Evolutionary conservation across 2,888 invertebrate genomes (phyloP).

Genomic region (Eulithis prunata): DNA sequence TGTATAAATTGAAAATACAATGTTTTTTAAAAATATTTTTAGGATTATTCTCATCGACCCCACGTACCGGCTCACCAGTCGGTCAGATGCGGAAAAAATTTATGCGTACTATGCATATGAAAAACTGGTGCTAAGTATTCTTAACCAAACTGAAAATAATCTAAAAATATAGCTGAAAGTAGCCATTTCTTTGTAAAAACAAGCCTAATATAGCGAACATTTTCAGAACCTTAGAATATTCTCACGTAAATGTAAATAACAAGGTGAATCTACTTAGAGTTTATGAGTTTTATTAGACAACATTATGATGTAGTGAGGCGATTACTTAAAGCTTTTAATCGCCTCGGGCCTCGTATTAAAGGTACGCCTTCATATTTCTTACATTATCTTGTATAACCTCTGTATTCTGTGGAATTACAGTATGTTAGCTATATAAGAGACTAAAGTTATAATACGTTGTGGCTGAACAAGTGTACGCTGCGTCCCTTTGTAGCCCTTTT

Average conservation of each 20-base stretch:
- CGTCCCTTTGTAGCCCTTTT: slow-evolving; percentile 44
- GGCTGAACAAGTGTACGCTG: slow-evolving; percentile 42
- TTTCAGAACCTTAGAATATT: slow-evolving; percentile 15
- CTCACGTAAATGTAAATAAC: slow-evolving; percentile 36
- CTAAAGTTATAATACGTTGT: slow-evolving; percentile 47
- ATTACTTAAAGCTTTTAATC: slow-evolving; percentile 52
- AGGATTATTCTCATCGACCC: too few species aligned
- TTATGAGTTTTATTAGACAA: slow-evolving; percentile 44
- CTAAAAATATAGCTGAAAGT: not conserved
- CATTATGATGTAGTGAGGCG: slow-evolving; percentile 42
- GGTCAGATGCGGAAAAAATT: too few species aligned
- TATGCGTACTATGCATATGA: too few species aligned
- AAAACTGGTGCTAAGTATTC: too few species aligned
- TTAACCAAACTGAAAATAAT: not conserved
- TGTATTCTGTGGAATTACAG: slow-evolving; percentile 32
- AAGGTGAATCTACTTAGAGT: slow-evolving; percentile 34
- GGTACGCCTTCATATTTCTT: slow-evolving; percentile 50
- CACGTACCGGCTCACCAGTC: too few species aligned
- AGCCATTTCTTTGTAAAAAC: not conserved
- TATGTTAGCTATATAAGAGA: slow-evolving; percentile 34
- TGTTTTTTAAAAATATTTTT: too few species aligned
- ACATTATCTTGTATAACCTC: slow-evolving; percentile 44
- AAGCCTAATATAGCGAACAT: slow-evolving; percentile 7
- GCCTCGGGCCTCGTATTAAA: slow-evolving; percentile 47
- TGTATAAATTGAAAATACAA: too few species aligned